These are phyloP conservation scores for Tetranychus truncatus DNA, from an alignment of 2,888 invertebrate species.

Conservation along the genomic window DNA sequence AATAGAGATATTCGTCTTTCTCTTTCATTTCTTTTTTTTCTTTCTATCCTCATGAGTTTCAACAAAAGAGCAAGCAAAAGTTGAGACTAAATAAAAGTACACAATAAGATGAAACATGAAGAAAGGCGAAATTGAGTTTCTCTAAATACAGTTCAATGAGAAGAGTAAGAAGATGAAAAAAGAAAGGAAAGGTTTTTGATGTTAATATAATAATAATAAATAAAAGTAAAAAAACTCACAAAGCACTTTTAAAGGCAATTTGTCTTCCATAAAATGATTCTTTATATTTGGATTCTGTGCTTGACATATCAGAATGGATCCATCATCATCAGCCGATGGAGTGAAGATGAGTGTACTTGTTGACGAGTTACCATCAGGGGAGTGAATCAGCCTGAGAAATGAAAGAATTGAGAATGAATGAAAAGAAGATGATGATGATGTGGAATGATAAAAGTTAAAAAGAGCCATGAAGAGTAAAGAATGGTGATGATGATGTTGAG, in stretches of 20 bases:
- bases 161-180: background rate
- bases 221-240: background rate
- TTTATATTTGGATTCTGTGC: slow-evolving; percentile 10
- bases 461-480: background rate
- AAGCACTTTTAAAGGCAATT: slow-evolving; percentile 12
- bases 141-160: too few relatives aligned
- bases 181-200: background rate
- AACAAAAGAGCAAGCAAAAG: background rate
- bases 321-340: slow-evolving; percentile 10
- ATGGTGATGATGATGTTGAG: background rate
- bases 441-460: background rate
- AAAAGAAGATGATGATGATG: background rate
- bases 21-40: background rate
- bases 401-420: background rate
- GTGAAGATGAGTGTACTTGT: slow-evolving; percentile 4
- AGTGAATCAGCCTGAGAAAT: slow-evolving; percentile 7
- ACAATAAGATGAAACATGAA: too few relatives aligned
- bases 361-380: slow-evolving; percentile 10
- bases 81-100: too few relatives aligned
- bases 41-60: background rate
- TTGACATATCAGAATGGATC: background rate
- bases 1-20: background rate
- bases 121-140: too few relatives aligned
- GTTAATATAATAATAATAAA: background rate
- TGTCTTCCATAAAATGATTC: slow-evolving; percentile 1